A percentile compares a stretch with the other conserved stretches of the same genome.
phyloP scores from a whole-genome alignment of 2,888 invertebrate genomes.

The Norana najaformis region DNA sequence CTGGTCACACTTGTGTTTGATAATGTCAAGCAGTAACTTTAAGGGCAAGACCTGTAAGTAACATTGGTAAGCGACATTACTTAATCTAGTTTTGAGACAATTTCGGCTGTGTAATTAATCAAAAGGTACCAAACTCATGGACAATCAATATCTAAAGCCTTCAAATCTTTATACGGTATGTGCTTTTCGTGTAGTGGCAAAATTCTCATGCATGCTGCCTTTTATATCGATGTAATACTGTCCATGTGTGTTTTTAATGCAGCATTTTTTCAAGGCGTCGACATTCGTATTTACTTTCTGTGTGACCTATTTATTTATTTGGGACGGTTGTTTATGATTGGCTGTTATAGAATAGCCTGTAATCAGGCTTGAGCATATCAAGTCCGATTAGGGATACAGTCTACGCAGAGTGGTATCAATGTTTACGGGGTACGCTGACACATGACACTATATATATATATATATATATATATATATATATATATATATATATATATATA shows the following conservation, averaged over 20 bases:
- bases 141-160: background rate
- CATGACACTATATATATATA: too few relatives aligned
- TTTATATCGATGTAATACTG: background rate
- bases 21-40: background rate
- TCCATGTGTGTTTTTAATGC: background rate
- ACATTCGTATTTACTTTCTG: background rate
- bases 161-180: background rate
- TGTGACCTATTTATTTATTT: slow-evolving; percentile 13
- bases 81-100: background rate
- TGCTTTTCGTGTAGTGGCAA: background rate
- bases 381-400: too few relatives aligned
- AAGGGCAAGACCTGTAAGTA: background rate
- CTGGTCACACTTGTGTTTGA: background rate
- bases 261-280: background rate
- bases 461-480: too few relatives aligned
- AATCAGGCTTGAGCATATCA: too few relatives aligned
- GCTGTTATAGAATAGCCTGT: background rate
- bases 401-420: too few relatives aligned
- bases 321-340: background rate
- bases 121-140: background rate
- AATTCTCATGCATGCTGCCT: background rate
- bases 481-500: too few relatives aligned
- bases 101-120: background rate
- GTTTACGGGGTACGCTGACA: too few relatives aligned
- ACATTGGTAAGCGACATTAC: background rate